Evolutionary conservation across 2,888 invertebrate genomes (phyloP), one percentile per base, ranked within the genome.

Genomic region (Helleia helle): DNA sequence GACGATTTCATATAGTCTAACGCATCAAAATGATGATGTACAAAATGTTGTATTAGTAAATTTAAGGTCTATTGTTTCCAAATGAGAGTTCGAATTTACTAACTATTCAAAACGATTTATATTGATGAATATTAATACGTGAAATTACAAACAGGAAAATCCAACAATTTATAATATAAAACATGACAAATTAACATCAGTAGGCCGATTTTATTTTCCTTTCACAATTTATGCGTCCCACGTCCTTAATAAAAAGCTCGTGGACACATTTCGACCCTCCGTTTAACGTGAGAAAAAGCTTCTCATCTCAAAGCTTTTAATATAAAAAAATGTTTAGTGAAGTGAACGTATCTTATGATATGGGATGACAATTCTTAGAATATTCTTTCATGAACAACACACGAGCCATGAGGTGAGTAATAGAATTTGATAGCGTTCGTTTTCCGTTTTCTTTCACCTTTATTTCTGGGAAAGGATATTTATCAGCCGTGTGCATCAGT

Each of bases 151-250:
- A 9, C 18, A 7, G 8, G 7, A 18, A 17, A 34, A 34, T 18
- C 8, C 12, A 9, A 30, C 7, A 22, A 34, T 12, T 34, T 34
- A 34, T 22, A 34, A 22, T 34, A 34, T 18, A 34, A 34, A 34
- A 34, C 22, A 34, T 34, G 34, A 34, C 34, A 34, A 34, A 34
- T 34, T 34, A 34, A 34, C 34, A 34, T 18, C 34, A 4, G 22
- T 12, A 9, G 34, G 22, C 12, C 22, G 22, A 34, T 34, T 52
- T 46, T 43, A 48, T 52, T 53, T 49, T 43, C 45, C 40, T 42
- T 46, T 41, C 40, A 41, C 47, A 39, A 40, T 51, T 52, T 53
- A 52, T 45, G 51, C 40, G 46, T 47, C 50, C 48, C 50, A 34
- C 48, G 47, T 43, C 40, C 38, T 28, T 42, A 43, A 46, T 48